Percentiles rank a stretch among this genome's conserved stretches.
These are phyloP conservation scores for Alentia gelatinosa DNA, from an alignment of 2,888 invertebrate genomes.

Conservation along the genomic window DNA sequence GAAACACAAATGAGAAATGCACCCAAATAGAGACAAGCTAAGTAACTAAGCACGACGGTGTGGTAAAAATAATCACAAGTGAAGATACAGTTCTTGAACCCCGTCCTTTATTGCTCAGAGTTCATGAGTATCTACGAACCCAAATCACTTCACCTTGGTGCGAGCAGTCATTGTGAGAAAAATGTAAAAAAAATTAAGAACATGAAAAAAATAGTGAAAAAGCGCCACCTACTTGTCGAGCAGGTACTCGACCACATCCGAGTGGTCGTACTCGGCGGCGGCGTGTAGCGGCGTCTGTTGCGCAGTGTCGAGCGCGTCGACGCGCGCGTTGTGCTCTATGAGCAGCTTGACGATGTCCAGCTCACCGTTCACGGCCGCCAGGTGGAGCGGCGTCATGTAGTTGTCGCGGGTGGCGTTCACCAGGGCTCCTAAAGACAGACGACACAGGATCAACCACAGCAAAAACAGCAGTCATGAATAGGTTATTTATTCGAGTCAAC, in stretches of 20 bases:
- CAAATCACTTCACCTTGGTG: not conserved
- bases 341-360: slow-evolving; percentile 75
- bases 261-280: slow-evolving; percentile 80
- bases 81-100: too few species aligned
- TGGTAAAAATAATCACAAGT: too few species aligned
- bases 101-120: too few species aligned
- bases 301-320: slow-evolving; percentile 80
- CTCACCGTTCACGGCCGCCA: slow-evolving; percentile 84
- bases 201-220: too few species aligned
- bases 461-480: too few species aligned
- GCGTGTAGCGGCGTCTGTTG: slow-evolving; percentile 81
- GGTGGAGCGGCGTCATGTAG: slow-evolving; percentile 91
- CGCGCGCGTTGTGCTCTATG: slow-evolving; percentile 78
- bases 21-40: too few species aligned
- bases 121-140: too few species aligned
- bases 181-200: not conserved
- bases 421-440: slow-evolving; percentile 83
- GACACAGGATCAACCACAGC: too few species aligned
- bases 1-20: too few species aligned
- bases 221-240: slow-evolving; percentile 67
- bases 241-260: slow-evolving; percentile 78
- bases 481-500: not conserved
- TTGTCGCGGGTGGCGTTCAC: slow-evolving; percentile 88
- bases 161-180: not conserved
- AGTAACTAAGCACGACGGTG: too few species aligned